A percentile compares a stretch with the other conserved stretches of the same genome.
These are phyloP conservation scores for Sycon ciliatum DNA, from an alignment of 37 sponge, comb jelly and placozoan genomes.

Conservation along the genomic window DNA sequence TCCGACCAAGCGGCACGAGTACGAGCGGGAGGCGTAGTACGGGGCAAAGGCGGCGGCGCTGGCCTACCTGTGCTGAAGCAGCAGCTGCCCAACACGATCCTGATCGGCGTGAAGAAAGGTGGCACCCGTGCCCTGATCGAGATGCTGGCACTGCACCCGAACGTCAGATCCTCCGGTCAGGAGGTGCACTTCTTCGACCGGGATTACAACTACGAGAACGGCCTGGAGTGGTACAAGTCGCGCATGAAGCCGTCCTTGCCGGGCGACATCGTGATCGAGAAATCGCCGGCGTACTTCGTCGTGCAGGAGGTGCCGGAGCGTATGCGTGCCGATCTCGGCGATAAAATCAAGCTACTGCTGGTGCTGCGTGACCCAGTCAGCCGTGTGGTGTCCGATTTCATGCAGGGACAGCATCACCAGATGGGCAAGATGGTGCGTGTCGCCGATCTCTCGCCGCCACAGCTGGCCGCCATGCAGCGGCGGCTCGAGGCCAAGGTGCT, in stretches of 20 bases:
- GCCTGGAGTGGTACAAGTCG: conserved; percentile 57
- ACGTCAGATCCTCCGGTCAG: conserved; percentile 28
- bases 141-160: conserved; percentile 64
- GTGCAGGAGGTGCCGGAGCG: conserved; percentile 37
- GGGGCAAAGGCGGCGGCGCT: no score
- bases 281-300: conserved; percentile 77
- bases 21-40: no score
- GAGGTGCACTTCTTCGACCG: conserved; percentile 82
- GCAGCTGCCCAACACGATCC: conserved; percentile 61
- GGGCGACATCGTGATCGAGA: conserved; percentile 57
- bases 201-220: conserved; percentile 45
- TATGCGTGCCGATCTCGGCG: conserved; percentile 18
- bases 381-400: conserved; percentile 65
- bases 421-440: neutral
- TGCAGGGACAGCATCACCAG: conserved; percentile 20
- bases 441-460: neutral
- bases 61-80: no score
- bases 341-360: conserved; percentile 48
- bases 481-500: conserved; percentile 10
- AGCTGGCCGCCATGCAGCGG: neutral
- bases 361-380: conserved; percentile 71
- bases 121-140: conserved; percentile 75
- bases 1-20: no score
- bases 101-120: conserved; percentile 75
- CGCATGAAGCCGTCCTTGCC: conserved; percentile 40